Evolutionary conservation across 2,888 invertebrate genomes (phyloP).

Genomic region (Silvanus unidentatus): DNA sequence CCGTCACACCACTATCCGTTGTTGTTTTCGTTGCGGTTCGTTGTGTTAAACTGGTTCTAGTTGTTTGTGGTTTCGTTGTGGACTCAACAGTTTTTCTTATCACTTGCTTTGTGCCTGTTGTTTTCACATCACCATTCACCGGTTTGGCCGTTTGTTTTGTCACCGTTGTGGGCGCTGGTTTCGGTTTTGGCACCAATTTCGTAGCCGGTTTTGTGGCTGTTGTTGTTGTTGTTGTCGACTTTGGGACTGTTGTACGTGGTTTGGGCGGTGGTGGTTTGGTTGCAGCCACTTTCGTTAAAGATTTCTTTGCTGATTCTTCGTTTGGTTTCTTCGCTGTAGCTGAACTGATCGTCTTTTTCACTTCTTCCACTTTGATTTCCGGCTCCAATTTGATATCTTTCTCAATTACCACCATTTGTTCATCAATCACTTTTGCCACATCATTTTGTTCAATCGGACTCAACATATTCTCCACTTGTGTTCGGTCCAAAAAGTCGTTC

Average conservation of each 20-base stretch:
- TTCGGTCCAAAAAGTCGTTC: background rate
- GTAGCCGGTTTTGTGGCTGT: slow-evolving; percentile 8
- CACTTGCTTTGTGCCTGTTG: slow-evolving; percentile 18
- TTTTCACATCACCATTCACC: slow-evolving; percentile 53
- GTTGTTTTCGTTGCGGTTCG: slow-evolving; percentile 13
- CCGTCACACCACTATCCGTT: slow-evolving; percentile 17
- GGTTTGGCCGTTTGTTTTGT: slow-evolving; percentile 41
- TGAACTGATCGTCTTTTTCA: background rate
- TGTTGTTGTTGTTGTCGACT: slow-evolving; percentile 2
- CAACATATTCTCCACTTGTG: background rate
- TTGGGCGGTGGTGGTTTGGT: slow-evolving; percentile 45
- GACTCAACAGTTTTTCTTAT: slow-evolving; percentile 14
- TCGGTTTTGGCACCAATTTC: slow-evolving; percentile 25
- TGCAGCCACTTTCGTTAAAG: slow-evolving; percentile 20
- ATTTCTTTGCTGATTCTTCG: slow-evolving; percentile 21
- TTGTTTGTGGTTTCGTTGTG: slow-evolving; percentile 12
- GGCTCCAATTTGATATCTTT: background rate
- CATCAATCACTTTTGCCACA: slow-evolving; percentile 9
- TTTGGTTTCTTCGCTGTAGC: slow-evolving; percentile 23
- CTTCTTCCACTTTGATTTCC: background rate
- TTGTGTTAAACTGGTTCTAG: slow-evolving; percentile 9
- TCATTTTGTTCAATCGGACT: background rate
- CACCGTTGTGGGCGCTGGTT: slow-evolving; percentile 22
- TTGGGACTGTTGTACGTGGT: slow-evolving; percentile 9
- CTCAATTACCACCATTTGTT: slow-evolving; percentile 10